phyloP scores from a whole-genome alignment of 2,797 vertebrate species.

The Parotocinclus haroldoi region DNA sequence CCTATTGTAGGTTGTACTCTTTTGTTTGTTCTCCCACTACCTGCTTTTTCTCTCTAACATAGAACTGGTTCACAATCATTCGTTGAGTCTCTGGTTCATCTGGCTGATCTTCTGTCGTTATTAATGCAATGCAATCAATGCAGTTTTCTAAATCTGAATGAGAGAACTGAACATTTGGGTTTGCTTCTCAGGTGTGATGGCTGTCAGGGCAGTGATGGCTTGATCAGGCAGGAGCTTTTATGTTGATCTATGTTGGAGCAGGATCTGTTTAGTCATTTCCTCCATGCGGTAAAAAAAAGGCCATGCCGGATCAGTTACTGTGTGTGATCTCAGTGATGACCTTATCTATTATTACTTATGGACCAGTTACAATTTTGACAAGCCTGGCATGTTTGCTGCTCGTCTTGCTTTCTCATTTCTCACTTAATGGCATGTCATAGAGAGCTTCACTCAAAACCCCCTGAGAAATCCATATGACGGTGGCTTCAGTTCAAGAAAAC shows the following conservation, averaged over 20 bases:
- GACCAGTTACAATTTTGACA: constrained; percentile 59
- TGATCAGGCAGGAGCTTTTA: constrained; percentile 37
- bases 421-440: constrained; percentile 3
- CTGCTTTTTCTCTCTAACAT: too few species aligned
- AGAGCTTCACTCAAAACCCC: constrained; percentile 7
- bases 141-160: too few species aligned
- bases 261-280: constrained; percentile 75
- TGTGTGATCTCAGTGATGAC: constrained; percentile 54
- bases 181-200: too few species aligned
- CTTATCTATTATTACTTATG: constrained; percentile 66
- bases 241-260: constrained; percentile 68
- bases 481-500: too few species aligned
- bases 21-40: too few species aligned
- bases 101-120: too few species aligned
- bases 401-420: constrained; percentile 48
- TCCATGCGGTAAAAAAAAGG: constrained; percentile 70
- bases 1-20: too few species aligned
- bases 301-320: constrained; percentile 65
- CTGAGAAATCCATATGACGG: background rate
- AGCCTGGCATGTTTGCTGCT: constrained; percentile 33
- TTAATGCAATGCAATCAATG: too few species aligned
- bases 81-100: too few species aligned
- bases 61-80: too few species aligned
- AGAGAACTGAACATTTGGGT: too few species aligned
- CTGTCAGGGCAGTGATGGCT: too few species aligned